Percentiles rank a stretch among this genome's conserved stretches.
phyloP scores from a whole-genome alignment of 2,797 vertebrate species.

The Periophthalmus magnuspinnatus region DNA sequence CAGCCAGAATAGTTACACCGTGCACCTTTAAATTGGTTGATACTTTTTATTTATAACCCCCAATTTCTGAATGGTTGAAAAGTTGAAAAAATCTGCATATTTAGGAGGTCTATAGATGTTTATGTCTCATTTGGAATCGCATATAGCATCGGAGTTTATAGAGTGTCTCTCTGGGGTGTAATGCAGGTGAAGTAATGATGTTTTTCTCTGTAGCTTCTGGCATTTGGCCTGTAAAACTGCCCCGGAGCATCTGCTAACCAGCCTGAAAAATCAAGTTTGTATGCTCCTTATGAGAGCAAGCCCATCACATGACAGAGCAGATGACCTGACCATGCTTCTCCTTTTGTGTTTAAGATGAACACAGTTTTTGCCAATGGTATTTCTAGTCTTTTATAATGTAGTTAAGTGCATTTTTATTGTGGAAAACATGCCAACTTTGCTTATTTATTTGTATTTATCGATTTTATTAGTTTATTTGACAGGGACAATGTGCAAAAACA shows the following conservation, averaged over 20 bases:
- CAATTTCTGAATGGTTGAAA: constrained; percentile 47
- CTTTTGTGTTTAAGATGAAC: background rate
- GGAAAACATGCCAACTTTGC: background rate
- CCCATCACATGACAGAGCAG: constrained; percentile 7
- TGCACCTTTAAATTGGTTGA: background rate
- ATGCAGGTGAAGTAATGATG: constrained; percentile 33
- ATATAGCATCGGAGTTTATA: constrained; percentile 20
- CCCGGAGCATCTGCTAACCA: constrained; percentile 17
- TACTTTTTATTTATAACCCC: background rate
- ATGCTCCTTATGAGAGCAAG: constrained; percentile 22
- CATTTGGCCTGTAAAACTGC: constrained; percentile 22
- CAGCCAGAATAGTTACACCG: background rate
- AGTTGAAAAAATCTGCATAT: constrained; percentile 38
- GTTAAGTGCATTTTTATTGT: background rate
- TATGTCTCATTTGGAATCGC: constrained; percentile 26
- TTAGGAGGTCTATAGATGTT: constrained; percentile 18
- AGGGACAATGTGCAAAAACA: too few species aligned
- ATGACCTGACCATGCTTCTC: constrained; percentile 1
- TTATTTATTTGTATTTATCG: too few species aligned
- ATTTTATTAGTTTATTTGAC: too few species aligned
- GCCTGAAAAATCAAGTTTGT: constrained; percentile 13
- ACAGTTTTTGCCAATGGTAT: background rate
- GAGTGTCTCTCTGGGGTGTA: constrained; percentile 22
- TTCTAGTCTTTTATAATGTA: background rate
- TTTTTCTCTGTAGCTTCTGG: constrained; percentile 14